Evolutionary conservation across 2,113 vertebrate species (phyloP), one percentile per base, ranked within the genome.

Genomic region (Bothrops jararaca): DNA sequence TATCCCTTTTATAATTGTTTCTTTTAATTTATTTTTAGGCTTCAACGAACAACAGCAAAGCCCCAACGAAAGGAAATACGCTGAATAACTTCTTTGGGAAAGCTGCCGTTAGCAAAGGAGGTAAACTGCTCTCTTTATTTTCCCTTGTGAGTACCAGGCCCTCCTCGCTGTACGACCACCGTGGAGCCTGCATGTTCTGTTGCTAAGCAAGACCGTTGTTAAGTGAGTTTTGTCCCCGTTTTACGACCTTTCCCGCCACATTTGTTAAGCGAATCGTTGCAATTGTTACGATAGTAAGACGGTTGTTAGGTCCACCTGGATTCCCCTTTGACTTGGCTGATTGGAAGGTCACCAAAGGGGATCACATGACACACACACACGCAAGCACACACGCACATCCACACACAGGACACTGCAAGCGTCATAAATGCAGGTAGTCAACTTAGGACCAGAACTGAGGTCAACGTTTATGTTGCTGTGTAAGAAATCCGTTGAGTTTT

Each of bases 61-160:
- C 96, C 6, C 88, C 96, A 2, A 94, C 88, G 26, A 99, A 99
- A 95, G 80, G 92, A 53, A 98, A 85, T 90, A 91, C 96, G 2
- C 95, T 98, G 95, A 97, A 93, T 92, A 99, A 99, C 96, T 99
- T 99, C 96, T 99, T 99, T 97, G 98, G 98, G 74, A 99, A 96
- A 97, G 98, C 98, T 96, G 96, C 98, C 90, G 94, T 97, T 95
- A 98, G 99, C 99, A 97, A 99, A 99, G 98, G 91, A 92, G 93
- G 23, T 60, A 53, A 60, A 69, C 7, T 54, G 20, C 4, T 1
- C 1, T 23, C 1, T 86, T 20, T 90, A 5, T 94, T 69, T 24
- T 26, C 39, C 1, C 0, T 88, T 10, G 29, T 23, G 20, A 88
- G 54, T 29, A 12, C 60, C 26, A 64, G 3, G 60, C 4, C 4